These are phyloP conservation scores for Nesospiza acunhae DNA, from an alignment of 2,113 vertebrate species.

Conservation along the genomic window DNA sequence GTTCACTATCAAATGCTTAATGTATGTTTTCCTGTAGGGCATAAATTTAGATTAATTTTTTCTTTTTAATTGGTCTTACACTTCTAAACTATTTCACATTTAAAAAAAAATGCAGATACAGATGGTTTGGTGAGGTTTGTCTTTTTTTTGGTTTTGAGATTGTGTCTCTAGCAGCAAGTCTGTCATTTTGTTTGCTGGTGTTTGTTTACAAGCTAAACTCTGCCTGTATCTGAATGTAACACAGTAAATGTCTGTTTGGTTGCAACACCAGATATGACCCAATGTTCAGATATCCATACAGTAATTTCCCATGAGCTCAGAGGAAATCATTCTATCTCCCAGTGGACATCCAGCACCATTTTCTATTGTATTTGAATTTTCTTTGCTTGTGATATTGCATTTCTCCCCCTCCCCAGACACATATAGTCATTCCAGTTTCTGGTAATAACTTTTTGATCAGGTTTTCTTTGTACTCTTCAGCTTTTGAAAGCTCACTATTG, in stretches of 20 bases:
- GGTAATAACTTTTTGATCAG: slow-evolving; percentile 33
- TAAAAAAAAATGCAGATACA: neutral
- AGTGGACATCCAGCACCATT: neutral
- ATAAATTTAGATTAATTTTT: neutral
- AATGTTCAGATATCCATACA: neutral
- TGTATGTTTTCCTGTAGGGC: neutral
- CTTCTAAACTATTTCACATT: neutral
- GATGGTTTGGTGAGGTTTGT: neutral
- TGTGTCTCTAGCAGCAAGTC: neutral
- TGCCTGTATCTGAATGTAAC: neutral
- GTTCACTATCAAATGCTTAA: neutral
- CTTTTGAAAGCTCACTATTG: slow-evolving; percentile 3
- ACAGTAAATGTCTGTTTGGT: neutral
- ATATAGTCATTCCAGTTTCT: neutral
- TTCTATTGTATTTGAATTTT: slow-evolving; percentile 27
- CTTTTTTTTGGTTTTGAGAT: neutral
- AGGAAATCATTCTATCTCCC: slow-evolving; percentile 24
- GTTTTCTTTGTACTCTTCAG: slow-evolving; percentile 21
- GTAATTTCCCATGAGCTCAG: slow-evolving; percentile 17
- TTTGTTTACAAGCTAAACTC: neutral
- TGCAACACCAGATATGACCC: neutral
- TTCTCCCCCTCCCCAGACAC: neutral
- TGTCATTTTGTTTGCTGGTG: neutral
- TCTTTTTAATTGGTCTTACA: neutral
- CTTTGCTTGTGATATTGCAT: neutral